Conservation (phyloP, 2,888 invertebrate species). For the Agrochola circellaris region DNA sequence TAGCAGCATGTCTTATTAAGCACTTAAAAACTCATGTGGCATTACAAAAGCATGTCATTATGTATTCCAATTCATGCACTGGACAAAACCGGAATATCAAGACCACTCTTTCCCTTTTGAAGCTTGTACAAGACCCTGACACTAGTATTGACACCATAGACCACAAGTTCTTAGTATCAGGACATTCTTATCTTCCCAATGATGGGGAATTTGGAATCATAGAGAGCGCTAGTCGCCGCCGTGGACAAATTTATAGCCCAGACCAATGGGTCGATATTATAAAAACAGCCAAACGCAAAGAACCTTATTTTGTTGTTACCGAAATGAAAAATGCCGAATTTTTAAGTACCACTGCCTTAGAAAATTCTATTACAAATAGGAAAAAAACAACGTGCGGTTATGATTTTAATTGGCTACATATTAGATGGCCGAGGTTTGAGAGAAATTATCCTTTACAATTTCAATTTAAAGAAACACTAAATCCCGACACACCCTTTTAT, state of each 20-base stretch:
- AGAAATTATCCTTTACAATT: conserved; percentile 40
- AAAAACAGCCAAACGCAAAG: conserved; percentile 44
- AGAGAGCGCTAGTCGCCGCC: conserved; percentile 25
- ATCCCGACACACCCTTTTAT: conserved; percentile 44
- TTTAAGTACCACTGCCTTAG: background rate
- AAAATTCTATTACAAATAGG: conserved; percentile 1
- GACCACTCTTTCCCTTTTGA: conserved; percentile 66
- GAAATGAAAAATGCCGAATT: conserved; percentile 42
- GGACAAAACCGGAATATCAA: conserved; percentile 65
- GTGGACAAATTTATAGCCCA: conserved; percentile 34
- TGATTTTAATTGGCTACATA: conserved; percentile 54
- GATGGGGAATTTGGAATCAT: conserved; percentile 39
- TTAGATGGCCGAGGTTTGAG: conserved; percentile 54
- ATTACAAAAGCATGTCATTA: conserved; percentile 65
- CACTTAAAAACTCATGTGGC: conserved; percentile 47
- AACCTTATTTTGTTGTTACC: conserved; percentile 45
- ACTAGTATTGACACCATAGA: conserved; percentile 55
- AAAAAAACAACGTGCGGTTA: conserved; percentile 41
- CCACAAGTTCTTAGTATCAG: conserved; percentile 52
- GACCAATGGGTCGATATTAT: conserved; percentile 43
- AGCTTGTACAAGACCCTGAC: conserved; percentile 52
- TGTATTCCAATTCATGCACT: conserved; percentile 70
- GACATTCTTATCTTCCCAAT: conserved; percentile 56
- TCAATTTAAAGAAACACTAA: conserved; percentile 49
- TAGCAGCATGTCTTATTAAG: conserved; percentile 65